Percentiles rank a stretch among this genome's conserved stretches.
phyloP scores from a whole-genome alignment of 1,140 invertebrate genomes.

The Camponotus floridanus region DNA sequence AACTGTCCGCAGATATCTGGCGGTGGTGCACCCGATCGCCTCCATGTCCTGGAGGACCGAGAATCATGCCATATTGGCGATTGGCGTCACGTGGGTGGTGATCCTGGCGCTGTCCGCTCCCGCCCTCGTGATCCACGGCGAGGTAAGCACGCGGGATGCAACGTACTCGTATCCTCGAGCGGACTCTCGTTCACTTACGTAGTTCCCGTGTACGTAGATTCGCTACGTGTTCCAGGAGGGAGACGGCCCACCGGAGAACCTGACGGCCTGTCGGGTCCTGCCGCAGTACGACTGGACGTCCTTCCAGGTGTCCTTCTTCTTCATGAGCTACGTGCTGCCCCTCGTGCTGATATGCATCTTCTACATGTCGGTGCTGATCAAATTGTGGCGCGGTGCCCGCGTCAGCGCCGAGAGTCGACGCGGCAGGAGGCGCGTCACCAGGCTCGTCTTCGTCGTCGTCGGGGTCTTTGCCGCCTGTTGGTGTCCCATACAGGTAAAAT shows the following conservation, averaged over 20 bases:
- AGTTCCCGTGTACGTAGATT: conserved; percentile 67
- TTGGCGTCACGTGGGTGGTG: conserved; percentile 93
- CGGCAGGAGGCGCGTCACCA: conserved; percentile 96
- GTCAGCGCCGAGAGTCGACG: conserved; percentile 90
- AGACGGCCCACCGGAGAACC: conserved; percentile 64
- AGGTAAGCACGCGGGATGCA: conserved; percentile 84
- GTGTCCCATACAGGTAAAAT: conserved; percentile 95
- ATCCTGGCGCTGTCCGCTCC: conserved; percentile 92
- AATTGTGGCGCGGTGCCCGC: conserved; percentile 94
- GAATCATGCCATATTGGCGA: conserved; percentile 93
- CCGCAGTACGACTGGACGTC: conserved; percentile 79
- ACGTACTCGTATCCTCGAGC: background rate
- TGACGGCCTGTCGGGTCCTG: conserved; percentile 82
- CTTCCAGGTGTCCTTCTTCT: conserved; percentile 92
- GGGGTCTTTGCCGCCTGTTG: conserved; percentile 98
- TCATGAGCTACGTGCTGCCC: conserved; percentile 95
- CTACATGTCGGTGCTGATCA: conserved; percentile 96
- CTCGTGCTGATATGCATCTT: conserved; percentile 95
- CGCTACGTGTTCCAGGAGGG: conserved; percentile 76
- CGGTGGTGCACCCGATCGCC: conserved; percentile 97
- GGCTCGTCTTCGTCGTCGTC: conserved; percentile 97
- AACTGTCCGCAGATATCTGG: conserved; percentile 89
- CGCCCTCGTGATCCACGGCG: conserved; percentile 92
- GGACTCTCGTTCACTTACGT: background rate
- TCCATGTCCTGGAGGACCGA: conserved; percentile 96